Evolutionary conservation across 2,888 invertebrate species (phyloP).

Genomic region (Galerucella pusilla): DNA sequence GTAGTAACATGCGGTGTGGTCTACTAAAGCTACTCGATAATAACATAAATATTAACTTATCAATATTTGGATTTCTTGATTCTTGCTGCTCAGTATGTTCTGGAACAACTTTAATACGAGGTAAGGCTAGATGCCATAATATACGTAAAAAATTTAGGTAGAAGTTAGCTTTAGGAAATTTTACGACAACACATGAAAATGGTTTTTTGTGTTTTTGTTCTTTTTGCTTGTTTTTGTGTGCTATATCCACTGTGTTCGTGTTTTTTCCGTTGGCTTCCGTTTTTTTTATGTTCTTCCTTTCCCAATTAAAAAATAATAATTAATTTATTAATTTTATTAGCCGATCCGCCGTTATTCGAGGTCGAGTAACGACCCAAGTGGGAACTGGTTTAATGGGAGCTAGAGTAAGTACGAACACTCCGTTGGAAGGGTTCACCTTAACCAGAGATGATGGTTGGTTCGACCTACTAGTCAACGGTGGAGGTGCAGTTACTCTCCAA

Average conservation of each 20-base stretch:
- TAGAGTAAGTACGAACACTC: slow-evolving; percentile 91
- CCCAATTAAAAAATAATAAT: background rate
- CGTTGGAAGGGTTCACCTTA: slow-evolving; percentile 95
- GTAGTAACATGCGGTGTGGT: background rate
- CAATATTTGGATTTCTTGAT: slow-evolving; percentile 58
- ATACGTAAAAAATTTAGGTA: slow-evolving; percentile 39
- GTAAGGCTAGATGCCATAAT: slow-evolving; percentile 74
- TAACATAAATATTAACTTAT: slow-evolving; percentile 42
- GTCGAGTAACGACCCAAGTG: slow-evolving; percentile 90
- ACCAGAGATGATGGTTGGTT: slow-evolving; percentile 96
- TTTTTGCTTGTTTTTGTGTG: slow-evolving; percentile 47
- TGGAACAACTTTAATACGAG: slow-evolving; percentile 99
- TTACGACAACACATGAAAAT: slow-evolving; percentile 19
- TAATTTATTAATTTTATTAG: slow-evolving; percentile 65
- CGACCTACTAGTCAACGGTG: slow-evolving; percentile 99
- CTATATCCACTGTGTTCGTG: slow-evolving; percentile 63
- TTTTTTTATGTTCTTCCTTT: slow-evolving; percentile 35
- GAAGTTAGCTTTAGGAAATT: slow-evolving; percentile 42
- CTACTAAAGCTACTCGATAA: slow-evolving; percentile 10
- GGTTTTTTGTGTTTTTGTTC: slow-evolving; percentile 41
- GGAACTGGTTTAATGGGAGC: slow-evolving; percentile 96
- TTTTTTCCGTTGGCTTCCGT: slow-evolving; percentile 61
- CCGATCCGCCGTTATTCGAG: slow-evolving; percentile 96
- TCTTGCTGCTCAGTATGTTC: slow-evolving; percentile 94
- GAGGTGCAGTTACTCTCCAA: slow-evolving; percentile 94